Percentiles rank a stretch among this genome's conserved stretches.
Evolutionary conservation across 2,113 vertebrate species (phyloP).

Genomic region (Ginglymostoma cirratum): DNA sequence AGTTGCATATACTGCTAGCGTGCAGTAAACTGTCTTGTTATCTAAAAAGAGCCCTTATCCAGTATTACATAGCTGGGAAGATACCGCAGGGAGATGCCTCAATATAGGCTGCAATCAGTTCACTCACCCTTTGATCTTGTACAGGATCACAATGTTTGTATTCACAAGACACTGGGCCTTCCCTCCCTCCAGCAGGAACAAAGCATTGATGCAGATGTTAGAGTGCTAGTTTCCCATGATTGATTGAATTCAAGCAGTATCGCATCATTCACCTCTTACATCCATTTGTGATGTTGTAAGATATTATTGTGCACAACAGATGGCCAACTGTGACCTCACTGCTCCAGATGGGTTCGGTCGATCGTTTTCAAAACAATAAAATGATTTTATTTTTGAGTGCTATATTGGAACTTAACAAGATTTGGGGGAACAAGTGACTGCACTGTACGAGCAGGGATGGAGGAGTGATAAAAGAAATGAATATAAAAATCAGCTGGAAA

Average conservation of each 20-base stretch:
- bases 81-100: no score
- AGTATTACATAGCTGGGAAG: no score
- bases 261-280: neutral
- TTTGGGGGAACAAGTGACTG: neutral
- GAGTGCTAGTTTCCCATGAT: neutral
- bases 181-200: neutral
- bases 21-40: no score
- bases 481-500: neutral
- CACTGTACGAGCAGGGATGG: neutral
- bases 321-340: neutral
- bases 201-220: neutral
- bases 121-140: neutral
- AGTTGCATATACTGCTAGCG: no score
- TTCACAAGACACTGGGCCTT: no score
- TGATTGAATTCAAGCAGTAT: neutral
- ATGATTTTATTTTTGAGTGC: neutral
- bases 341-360: neutral
- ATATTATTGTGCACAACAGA: neutral
- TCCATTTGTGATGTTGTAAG: neutral
- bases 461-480: neutral
- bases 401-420: neutral
- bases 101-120: neutral
- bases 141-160: neutral
- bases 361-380: neutral
- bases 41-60: no score